A percentile compares a stretch with the other conserved stretches of the same genome.
phyloP scores from a whole-genome alignment of 2,797 vertebrate genomes.

The Phoxinus dragarum region DNA sequence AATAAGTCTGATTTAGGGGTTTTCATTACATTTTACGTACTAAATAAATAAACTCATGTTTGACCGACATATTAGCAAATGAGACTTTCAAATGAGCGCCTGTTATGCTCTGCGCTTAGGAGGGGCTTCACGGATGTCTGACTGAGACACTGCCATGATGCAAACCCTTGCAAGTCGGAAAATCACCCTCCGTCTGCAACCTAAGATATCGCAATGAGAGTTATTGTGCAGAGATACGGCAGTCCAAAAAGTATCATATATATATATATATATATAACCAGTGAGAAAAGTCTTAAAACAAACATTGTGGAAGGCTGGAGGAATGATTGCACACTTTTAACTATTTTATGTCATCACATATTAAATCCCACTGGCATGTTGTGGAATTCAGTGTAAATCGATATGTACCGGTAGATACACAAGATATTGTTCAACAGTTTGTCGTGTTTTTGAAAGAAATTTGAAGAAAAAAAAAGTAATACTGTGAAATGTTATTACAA shows the following conservation, averaged over 20 bases:
- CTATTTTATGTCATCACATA: not conserved
- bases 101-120: conserved; percentile 24
- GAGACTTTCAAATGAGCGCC: conserved; percentile 33
- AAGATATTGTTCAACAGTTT: not conserved
- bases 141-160: conserved; percentile 46
- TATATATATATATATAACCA: not conserved
- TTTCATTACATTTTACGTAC: conserved; percentile 2
- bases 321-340: conserved; percentile 2
- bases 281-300: not conserved
- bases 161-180: conserved; percentile 55
- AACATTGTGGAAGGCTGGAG: not conserved
- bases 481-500: not conserved
- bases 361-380: not conserved
- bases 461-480: not conserved
- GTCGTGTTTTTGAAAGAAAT: not conserved
- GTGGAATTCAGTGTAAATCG: not conserved
- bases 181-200: conserved; percentile 39
- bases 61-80: conserved; percentile 29
- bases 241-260: not conserved
- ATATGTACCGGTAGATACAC: not conserved
- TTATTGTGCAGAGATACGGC: conserved; percentile 6
- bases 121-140: conserved; percentile 33
- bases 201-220: conserved; percentile 20
- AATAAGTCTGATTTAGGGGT: conserved; percentile 36
- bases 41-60: conserved; percentile 18